Percentiles rank a stretch among this genome's conserved stretches.
Evolutionary conservation across 2,888 invertebrate genomes (phyloP).

Genomic region (Acanthosoma haemorrhoidale): DNA sequence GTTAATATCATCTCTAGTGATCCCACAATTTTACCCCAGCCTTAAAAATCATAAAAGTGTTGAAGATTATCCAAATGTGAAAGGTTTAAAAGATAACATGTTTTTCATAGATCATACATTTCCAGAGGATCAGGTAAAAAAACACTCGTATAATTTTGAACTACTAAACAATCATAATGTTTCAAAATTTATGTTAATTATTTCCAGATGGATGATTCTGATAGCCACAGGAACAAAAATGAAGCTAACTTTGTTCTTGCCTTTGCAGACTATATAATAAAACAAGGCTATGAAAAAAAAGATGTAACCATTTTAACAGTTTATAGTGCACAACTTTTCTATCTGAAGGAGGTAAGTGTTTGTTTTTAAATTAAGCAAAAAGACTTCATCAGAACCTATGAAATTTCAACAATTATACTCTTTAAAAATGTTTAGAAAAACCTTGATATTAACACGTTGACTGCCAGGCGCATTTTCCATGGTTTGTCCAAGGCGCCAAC

Average conservation of each 20-base stretch:
- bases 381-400: too few species aligned
- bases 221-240: conserved; percentile 57
- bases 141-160: not conserved
- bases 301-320: conserved; percentile 70
- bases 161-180: not conserved
- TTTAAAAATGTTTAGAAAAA: too few species aligned
- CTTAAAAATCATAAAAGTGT: conserved; percentile 59
- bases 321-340: conserved; percentile 64
- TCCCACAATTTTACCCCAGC: conserved; percentile 62
- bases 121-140: conserved; percentile 30
- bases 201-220: conserved; percentile 49
- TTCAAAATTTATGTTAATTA: too few species aligned
- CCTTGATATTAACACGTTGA: too few species aligned
- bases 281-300: conserved; percentile 54
- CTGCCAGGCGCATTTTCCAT: too few species aligned
- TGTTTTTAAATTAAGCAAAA: too few species aligned
- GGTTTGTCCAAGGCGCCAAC: too few species aligned
- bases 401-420: too few species aligned
- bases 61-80: conserved; percentile 52
- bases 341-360: conserved; percentile 51
- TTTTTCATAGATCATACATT: conserved; percentile 61
- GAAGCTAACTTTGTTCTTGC: conserved; percentile 61
- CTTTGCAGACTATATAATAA: conserved; percentile 57
- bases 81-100: conserved; percentile 57
- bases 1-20: conserved; percentile 47